Percentiles rank a stretch among this genome's conserved stretches.
Evolutionary conservation across 2,888 invertebrate genomes (phyloP).

Genomic region (Pteria penguin): DNA sequence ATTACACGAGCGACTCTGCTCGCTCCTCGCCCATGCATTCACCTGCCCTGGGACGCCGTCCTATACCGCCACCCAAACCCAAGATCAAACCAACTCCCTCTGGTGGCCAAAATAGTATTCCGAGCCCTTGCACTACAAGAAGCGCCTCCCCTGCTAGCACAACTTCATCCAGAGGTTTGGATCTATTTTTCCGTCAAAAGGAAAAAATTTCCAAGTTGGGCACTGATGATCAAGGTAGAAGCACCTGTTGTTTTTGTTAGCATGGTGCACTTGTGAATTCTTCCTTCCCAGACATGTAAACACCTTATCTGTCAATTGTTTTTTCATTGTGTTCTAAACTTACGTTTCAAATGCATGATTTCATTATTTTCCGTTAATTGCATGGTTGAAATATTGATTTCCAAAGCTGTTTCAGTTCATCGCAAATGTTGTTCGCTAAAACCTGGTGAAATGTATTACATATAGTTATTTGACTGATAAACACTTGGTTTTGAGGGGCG

Average conservation of each 20-base stretch:
- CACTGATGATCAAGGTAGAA: constrained; percentile 67
- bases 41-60: constrained; percentile 38
- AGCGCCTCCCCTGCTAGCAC: constrained; percentile 31
- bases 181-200: constrained; percentile 69
- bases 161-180: constrained; percentile 65
- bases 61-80: constrained; percentile 31
- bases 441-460: no score
- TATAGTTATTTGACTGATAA: no score
- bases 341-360: no score
- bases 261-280: neutral
- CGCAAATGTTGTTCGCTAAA: no score
- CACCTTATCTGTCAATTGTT: no score
- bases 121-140: constrained; percentile 7
- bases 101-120: constrained; percentile 12
- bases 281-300: neutral
- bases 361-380: no score
- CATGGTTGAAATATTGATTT: no score
- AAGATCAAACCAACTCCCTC: constrained; percentile 25
- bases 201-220: constrained; percentile 64
- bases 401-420: no score
- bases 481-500: no score
- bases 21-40: constrained; percentile 38
- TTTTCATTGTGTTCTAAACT: no score
- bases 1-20: constrained; percentile 43
- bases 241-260: neutral